Conservation (phyloP, 2,113 vertebrate genomes). For the Murina feae region DNA sequence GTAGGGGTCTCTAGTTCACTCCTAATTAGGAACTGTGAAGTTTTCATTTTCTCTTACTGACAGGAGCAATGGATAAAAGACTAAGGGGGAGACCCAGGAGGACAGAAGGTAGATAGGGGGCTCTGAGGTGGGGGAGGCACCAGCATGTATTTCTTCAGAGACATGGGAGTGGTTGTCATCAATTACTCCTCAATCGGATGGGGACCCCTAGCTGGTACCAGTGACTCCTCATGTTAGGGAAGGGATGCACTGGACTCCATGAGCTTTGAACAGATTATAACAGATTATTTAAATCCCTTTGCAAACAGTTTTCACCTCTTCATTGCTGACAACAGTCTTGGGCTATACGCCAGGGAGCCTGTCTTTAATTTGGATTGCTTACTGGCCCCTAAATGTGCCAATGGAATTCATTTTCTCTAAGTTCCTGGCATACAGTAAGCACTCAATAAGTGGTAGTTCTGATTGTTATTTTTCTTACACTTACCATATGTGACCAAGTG, state of each 20-base stretch:
- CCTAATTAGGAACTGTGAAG: background rate
- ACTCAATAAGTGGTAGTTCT: background rate
- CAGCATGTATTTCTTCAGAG: background rate
- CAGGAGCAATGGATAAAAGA: background rate
- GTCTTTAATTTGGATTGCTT: conserved; percentile 48
- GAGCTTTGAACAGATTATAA: background rate
- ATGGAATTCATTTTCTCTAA: background rate
- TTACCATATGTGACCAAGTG: background rate
- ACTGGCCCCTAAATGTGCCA: background rate
- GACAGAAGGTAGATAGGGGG: background rate
- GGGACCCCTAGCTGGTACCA: background rate
- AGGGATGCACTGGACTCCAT: background rate
- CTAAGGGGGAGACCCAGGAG: background rate
- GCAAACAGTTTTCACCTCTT: conserved; percentile 49
- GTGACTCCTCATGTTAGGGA: background rate
- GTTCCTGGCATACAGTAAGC: conserved; percentile 26
- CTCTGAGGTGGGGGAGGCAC: background rate
- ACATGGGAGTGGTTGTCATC: accelerated
- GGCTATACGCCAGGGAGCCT: background rate
- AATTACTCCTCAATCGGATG: background rate
- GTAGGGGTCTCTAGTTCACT: background rate
- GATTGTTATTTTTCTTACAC: background rate
- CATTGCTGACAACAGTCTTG: background rate
- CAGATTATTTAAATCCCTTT: background rate
- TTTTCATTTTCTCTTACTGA: background rate